Evolutionary conservation across 2,888 invertebrate genomes (phyloP), one percentile per base, ranked within the genome.

Genomic region (Mylabris sibirica): DNA sequence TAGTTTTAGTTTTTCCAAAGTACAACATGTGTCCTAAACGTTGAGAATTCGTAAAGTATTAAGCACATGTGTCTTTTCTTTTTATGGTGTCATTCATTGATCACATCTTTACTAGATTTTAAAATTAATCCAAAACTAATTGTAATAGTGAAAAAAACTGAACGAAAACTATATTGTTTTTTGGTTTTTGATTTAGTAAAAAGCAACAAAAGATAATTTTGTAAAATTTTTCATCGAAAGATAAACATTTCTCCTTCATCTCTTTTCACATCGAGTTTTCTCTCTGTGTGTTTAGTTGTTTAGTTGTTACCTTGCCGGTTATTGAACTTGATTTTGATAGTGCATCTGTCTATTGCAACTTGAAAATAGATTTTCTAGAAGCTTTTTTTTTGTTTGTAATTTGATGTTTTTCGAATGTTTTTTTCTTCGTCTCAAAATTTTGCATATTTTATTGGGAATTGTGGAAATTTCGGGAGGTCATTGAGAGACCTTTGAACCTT

Each of bases 291-390:
- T 20, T 17, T 20, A 20, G n/a, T n/a, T 44, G 44, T 44, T 44
- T n/a, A n/a, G 20, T 49, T 20, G 49, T 49, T 49, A 79, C 77
- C 78, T 78, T 77, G 78, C 73, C 74, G 79, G 77, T 79, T 77
- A 71, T 75, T 77, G 78, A 79, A 53, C 78, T 78, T 63, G 44
- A 30, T 41, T 60, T 63, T 65, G 53, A 61, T 64, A 65, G 59
- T 68, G 70, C 70, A 72, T 72, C 72, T 72, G 64, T 65, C 69
- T 66, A 63, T 69, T 66, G 63, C 66, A 66, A 63, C 63, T 53
- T 53, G 22, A 53, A 53, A 12, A 20, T 49, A 49, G 20, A 49
- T 44, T 44, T 44, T 44, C 44, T 44, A 44, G 44, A 44, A 17
- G 44, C 3, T 17, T 44, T 44, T 5, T 17, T 44, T 44, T 6